These are phyloP conservation scores for Dilophus febrilis DNA, from an alignment of 2,888 invertebrate species.

Conservation along the genomic window DNA sequence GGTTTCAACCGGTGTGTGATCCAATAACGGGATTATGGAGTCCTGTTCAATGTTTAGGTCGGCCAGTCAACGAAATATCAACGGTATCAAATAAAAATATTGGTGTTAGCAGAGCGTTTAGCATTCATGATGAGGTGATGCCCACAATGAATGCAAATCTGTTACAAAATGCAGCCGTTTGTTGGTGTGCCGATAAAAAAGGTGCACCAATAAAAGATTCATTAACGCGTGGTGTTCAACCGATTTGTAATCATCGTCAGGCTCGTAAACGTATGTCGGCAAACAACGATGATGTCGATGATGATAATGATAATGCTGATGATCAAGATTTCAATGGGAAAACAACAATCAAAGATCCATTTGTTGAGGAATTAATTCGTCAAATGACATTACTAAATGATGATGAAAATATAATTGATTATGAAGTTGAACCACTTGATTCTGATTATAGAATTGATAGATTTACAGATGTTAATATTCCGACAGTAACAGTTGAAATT, in stretches of 20 bases:
- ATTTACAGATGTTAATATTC: constrained; percentile 11
- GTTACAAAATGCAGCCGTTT: constrained; percentile 38
- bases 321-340: no score
- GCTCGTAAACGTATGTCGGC: constrained; percentile 40
- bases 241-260: constrained; percentile 64
- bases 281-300: constrained; percentile 21
- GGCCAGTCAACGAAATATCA: constrained; percentile 17
- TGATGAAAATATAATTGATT: constrained; percentile 19
- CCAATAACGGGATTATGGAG: constrained; percentile 59
- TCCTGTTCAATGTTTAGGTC: constrained; percentile 60
- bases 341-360: constrained; percentile 22
- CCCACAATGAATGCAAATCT: constrained; percentile 23
- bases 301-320: constrained; percentile 15
- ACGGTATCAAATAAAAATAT: constrained; percentile 15
- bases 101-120: constrained; percentile 15
- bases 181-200: constrained; percentile 73
- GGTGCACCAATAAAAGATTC: constrained; percentile 70
- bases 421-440: constrained; percentile 8
- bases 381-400: constrained; percentile 43
- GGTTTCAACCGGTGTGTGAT: constrained; percentile 53
- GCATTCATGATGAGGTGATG: constrained; percentile 5
- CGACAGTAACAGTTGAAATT: constrained; percentile 11
- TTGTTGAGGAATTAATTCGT: constrained; percentile 51
- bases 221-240: constrained; percentile 54
- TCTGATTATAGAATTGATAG: neutral